Evolutionary conservation across 2,797 vertebrate genomes (phyloP).

Genomic region (Scleropages formosus): DNA sequence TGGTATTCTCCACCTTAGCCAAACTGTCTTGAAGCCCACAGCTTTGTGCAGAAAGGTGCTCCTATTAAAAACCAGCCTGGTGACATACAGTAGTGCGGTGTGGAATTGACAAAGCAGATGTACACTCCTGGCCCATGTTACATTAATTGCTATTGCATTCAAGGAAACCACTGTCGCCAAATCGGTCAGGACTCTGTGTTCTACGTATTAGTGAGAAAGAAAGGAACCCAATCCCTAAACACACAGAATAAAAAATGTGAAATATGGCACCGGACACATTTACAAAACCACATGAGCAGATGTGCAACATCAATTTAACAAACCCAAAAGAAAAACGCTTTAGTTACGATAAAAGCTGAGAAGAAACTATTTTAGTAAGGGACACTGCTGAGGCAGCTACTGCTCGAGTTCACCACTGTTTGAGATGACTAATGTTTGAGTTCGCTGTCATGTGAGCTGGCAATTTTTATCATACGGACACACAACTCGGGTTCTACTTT

Average conservation of each 20-base stretch:
- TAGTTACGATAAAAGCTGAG: background rate
- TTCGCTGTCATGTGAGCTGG: too few species aligned
- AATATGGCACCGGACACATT: conserved; percentile 65
- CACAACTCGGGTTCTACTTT: too few species aligned
- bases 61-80: conserved; percentile 22
- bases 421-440: too few species aligned
- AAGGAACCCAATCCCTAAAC: conserved; percentile 60
- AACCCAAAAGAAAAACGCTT: conserved; percentile 44
- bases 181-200: conserved; percentile 59
- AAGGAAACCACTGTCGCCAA: conserved; percentile 64
- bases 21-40: too few species aligned
- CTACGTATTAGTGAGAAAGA: conserved; percentile 61
- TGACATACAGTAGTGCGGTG: conserved; percentile 65
- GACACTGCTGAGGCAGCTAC: too few species aligned
- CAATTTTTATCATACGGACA: too few species aligned
- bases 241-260: conserved; percentile 63
- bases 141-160: conserved; percentile 74
- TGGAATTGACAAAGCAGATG: conserved; percentile 73
- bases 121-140: conserved; percentile 64
- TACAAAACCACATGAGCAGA: conserved; percentile 64
- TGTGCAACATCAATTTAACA: conserved; percentile 55
- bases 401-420: too few species aligned
- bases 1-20: too few species aligned
- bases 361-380: too few species aligned
- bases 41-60: conserved; percentile 1